Evolutionary conservation across 2,797 vertebrate species (phyloP), one percentile per base, ranked within the genome.

Genomic region (Rhynchotus rufescens): DNA sequence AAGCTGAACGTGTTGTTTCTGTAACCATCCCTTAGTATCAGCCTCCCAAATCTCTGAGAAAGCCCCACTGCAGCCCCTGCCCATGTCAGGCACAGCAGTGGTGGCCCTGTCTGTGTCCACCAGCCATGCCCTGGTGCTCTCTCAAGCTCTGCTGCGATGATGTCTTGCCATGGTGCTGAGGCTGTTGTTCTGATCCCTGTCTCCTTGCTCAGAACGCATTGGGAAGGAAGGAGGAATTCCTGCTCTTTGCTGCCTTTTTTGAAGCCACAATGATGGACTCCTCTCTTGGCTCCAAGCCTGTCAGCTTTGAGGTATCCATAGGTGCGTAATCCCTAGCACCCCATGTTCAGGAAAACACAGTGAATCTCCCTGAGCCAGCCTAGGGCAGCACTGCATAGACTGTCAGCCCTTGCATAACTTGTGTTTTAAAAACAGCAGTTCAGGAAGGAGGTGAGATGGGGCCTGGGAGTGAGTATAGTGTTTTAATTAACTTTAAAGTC

Each of bases 181-280:
- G 26, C 17, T 54, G 34, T 67, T 20, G 3, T 54, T 4, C 59
- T 87, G 44, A 42, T 62, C 94, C 59, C 69, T 76, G 15, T 84
- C 16, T 62, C 56, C 32, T 95, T 96, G 30, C 78, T 71, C 89
- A 99, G 99, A 98, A 98, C 14, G 97, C 97, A 10, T 11, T 99
- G 78, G 99, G 98, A 3, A 97, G 96, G 62, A 98, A 97, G 69
- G 98, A 99, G 73, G 98, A 99, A 86, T 99, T 99, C 90, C 96
- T 99, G 84, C 97, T 99, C 68, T 99, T 99, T 12, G 98, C 98
- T 2, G 98, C 98, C 68, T 97, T 99, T 79, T 99, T 99, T 95
- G 99, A 99, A 94, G 98, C 98, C 81, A 99, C 99, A 14, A 99
- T 99, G 99, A 98, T 99, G 59, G 98, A 99, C 81, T 98, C 97